phyloP scores from a whole-genome alignment of 2,797 vertebrate species.

The Phoeniculus purpureus region DNA sequence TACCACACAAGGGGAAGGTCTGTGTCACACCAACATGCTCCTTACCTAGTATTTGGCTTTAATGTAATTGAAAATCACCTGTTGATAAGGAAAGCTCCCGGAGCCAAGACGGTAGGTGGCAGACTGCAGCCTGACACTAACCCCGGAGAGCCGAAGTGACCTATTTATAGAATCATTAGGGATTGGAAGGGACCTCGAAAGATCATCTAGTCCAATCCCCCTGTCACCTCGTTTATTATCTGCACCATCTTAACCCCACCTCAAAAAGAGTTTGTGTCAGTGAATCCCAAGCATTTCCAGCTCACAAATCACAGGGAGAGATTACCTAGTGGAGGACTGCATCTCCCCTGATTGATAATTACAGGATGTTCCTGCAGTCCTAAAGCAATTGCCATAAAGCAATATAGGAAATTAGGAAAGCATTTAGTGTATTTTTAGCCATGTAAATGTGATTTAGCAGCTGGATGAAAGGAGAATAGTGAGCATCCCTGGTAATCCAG shows the following conservation, averaged over 20 bases:
- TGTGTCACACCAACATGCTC: too few species aligned
- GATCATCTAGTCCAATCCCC: too few species aligned
- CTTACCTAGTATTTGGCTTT: too few species aligned
- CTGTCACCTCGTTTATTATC: neutral
- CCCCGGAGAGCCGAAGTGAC: neutral
- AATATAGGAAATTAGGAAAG: slow-evolving; percentile 39
- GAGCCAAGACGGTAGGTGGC: neutral
- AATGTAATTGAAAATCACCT: too few species aligned
- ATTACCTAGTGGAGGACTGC: neutral
- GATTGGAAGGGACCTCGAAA: too few species aligned
- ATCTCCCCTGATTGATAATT: neutral
- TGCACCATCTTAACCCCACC: neutral
- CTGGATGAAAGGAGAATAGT: slow-evolving; percentile 17
- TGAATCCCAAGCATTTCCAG: neutral
- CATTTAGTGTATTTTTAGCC: slow-evolving; percentile 49
- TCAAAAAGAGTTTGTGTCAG: neutral
- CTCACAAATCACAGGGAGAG: neutral
- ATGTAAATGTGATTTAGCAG: slow-evolving; percentile 40
- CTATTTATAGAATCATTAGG: too few species aligned
- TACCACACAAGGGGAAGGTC: too few species aligned
- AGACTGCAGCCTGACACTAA: neutral
- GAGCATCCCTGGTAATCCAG: neutral
- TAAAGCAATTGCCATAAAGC: slow-evolving; percentile 18
- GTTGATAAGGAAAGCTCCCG: too few species aligned
- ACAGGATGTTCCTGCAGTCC: neutral